Conservation (phyloP, 2,113 vertebrate species). For the Uropsilus gracilis region DNA sequence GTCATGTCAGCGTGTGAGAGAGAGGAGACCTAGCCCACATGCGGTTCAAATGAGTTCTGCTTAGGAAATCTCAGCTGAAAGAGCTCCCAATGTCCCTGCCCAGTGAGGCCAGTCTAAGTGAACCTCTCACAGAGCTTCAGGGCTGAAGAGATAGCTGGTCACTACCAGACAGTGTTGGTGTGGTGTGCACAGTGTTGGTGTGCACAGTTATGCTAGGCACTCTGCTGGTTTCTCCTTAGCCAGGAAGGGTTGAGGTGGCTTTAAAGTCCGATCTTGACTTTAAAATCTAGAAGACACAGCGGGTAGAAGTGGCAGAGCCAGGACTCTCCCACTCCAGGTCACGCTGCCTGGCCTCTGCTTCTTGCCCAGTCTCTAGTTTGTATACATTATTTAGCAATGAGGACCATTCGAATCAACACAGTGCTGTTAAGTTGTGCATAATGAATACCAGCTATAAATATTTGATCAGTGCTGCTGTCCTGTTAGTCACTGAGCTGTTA, state of each 20-base stretch:
- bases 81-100: neutral
- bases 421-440: constrained; percentile 56
- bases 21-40: neutral
- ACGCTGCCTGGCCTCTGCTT: neutral
- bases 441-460: constrained; percentile 69
- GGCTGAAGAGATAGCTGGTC: neutral
- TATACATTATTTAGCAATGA: constrained; percentile 51
- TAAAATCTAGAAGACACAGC: too few relatives aligned
- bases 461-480: constrained; percentile 59
- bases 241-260: neutral
- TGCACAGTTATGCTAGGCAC: neutral
- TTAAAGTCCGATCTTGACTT: neutral
- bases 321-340: neutral
- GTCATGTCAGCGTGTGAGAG: neutral
- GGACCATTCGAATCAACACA: constrained; percentile 26
- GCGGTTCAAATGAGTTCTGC: neutral
- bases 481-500: constrained; percentile 45
- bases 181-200: neutral
- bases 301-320: neutral
- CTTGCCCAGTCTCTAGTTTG: neutral
- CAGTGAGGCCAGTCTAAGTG: neutral
- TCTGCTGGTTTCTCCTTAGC: neutral
- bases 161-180: neutral
- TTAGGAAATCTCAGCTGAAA: neutral
- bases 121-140: neutral